Evolutionary conservation across 2,113 vertebrate species (phyloP), one percentile per base, ranked within the genome.

Genomic region (Ascaphus truei): DNA sequence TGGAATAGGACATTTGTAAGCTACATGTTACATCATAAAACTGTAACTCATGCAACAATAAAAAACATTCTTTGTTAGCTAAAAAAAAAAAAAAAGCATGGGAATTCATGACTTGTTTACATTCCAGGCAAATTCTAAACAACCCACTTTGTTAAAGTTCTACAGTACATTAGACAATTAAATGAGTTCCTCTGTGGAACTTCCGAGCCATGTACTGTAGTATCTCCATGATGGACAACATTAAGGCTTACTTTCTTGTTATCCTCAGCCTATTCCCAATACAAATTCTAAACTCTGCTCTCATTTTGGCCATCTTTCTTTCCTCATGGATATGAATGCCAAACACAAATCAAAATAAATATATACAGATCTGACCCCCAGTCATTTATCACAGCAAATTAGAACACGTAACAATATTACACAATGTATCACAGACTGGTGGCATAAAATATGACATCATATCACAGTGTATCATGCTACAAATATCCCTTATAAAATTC

Each of bases 401-500:
- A 34, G 9, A 33, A 18, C 11, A 57, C 15, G 58, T 31, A 20
- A 15, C 7, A 27, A 22, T 27, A 59, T 15, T 37, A 10, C 25
- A 39, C n/a, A 50, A 59, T 59, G 51, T 22, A 59, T 68, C 29
- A 37, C 22, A 55, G 22, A 56, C 56, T 34, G 33, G 43, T 29
- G 27, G 43, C 22, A 36, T 34, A 57, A 33, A 45, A 47, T 36
- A 47, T 58, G 26, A 26, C 20, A 48, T 36, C 31, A 68, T 33
- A 55, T 58, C 25, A n/a, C 18, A 48, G 25, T 37, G 43, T 68
- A 47, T 68, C 37, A 60, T 23, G 25, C 41, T 60, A 69, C 43
- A 51, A 58, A 58, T 39, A 25, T 33, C 41, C 13, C 43, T 31
- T 47, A 58, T 68, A 36, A 60, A 60, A 69, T 69, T 41, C 30